Percentiles rank a stretch among this genome's conserved stretches.
These are phyloP conservation scores for Dendrocincla tyrannina DNA, from an alignment of 2,797 vertebrate genomes.

Conservation along the genomic window DNA sequence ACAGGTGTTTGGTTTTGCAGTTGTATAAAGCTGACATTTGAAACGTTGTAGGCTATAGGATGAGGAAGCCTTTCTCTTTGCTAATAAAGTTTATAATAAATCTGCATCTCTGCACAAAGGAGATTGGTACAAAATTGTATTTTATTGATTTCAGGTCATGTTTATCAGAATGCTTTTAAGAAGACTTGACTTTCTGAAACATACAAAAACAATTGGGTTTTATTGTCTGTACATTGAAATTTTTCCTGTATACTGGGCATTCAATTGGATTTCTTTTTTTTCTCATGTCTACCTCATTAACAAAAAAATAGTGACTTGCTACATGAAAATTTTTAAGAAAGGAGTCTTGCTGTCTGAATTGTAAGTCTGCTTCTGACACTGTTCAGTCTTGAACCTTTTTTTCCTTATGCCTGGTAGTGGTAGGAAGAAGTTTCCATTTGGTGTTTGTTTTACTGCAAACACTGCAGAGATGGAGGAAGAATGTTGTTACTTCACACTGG, in stretches of 20 bases:
- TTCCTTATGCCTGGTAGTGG: neutral
- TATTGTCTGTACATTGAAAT: fast-evolving
- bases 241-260: neutral
- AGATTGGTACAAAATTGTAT: neutral
- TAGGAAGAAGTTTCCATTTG: neutral
- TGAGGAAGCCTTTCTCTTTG: neutral
- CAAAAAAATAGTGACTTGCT: neutral
- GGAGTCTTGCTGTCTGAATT: neutral
- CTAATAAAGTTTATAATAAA: neutral
- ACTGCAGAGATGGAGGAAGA: neutral
- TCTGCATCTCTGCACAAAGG: neutral
- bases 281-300: neutral
- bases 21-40: neutral
- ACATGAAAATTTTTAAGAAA: neutral
- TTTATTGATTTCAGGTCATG: neutral
- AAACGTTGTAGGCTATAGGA: neutral
- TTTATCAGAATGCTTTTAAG: neutral
- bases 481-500: neutral
- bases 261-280: neutral
- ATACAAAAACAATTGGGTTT: neutral
- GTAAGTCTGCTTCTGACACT: neutral
- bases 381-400: neutral
- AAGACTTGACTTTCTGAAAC: neutral
- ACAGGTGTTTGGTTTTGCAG: neutral
- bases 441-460: neutral